Conservation (phyloP, 2,797 vertebrate genomes). For the Moxostoma hubbsi region DNA sequence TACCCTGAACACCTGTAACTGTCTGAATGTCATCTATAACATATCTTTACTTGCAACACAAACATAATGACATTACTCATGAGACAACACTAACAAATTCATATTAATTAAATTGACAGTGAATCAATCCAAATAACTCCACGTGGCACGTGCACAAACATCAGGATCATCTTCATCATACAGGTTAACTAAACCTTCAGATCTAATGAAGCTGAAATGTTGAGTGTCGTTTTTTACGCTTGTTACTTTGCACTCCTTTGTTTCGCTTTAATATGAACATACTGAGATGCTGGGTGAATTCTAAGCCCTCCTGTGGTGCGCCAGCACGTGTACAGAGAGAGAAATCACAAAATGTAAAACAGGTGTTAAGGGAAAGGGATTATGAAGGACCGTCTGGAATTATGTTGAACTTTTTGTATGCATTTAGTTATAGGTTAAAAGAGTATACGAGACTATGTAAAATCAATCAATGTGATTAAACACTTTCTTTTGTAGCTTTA, state of each 20-base stretch:
- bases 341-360: conserved; percentile 37
- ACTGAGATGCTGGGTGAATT: not conserved
- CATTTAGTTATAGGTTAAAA: not conserved
- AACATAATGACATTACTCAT: not conserved
- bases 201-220: too few relatives aligned
- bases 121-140: too few relatives aligned
- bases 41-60: not conserved
- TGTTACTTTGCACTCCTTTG: not conserved
- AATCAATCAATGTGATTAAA: not conserved
- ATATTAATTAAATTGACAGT: not conserved
- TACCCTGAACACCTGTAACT: not conserved
- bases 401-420: not conserved
- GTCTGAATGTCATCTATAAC: not conserved
- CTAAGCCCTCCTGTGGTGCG: conserved; percentile 8
- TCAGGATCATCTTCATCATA: too few relatives aligned
- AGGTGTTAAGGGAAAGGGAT: conserved; percentile 21
- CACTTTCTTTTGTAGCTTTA: not conserved
- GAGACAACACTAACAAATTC: not conserved
- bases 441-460: not conserved
- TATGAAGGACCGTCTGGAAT: conserved; percentile 1
- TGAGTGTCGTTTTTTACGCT: not conserved
- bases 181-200: too few relatives aligned
- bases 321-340: conserved; percentile 12
- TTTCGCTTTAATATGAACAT: not conserved
- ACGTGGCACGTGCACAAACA: too few relatives aligned